Base-by-base conservation (phyloP, 2,888 invertebrate genomes). In the Chrysodeixis includens region DNA sequence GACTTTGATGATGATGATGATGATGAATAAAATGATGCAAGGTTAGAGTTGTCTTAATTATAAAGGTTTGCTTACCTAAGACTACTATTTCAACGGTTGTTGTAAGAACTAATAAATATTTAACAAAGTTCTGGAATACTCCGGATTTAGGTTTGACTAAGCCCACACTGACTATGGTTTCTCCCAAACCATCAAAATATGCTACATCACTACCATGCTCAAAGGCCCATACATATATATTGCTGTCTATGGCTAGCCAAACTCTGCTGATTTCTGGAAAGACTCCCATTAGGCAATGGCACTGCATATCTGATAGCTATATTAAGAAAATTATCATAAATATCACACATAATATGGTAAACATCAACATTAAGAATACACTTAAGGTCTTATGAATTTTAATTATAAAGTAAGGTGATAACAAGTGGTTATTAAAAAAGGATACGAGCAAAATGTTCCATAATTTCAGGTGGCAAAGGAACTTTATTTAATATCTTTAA, bases 181-280 rank as follows among this genome's bases (percentile, higher is more conserved):
- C 99, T 79, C 97, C 98, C 0, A 99, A 95, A 0, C 99, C 99
- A 96, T 99, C 99, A 93, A 98, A 99, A 92, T 98, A 99, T 0
- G 99, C 99, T 30, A 99, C 97, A 95, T 99, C 99, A 71, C 97
- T 96, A 57, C 98, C 98, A 92, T 98, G 97, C 91, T 99, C 99
- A 93, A 99, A 99, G 30, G 99, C 98, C 99, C 99, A 99, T 40
- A 99, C 97, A 95, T 99, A 99, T 81, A 99, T 98, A 93, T 99
- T 99, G 83, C 98, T 99, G 89, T 99, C 99, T 79, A 99, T 98
- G 6, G 99, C 98, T 62, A 99, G 95, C 99, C 99, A 99, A 0
- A 99, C 99, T 86, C 99, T 96, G 62, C 97, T 97, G 78, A 99
- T 99, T 91, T 99, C 99, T 65, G 99, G 98, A 93, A 99, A 99